Conservation (phyloP, 2,797 vertebrate species). For the Oceanodroma leucorhoa region DNA sequence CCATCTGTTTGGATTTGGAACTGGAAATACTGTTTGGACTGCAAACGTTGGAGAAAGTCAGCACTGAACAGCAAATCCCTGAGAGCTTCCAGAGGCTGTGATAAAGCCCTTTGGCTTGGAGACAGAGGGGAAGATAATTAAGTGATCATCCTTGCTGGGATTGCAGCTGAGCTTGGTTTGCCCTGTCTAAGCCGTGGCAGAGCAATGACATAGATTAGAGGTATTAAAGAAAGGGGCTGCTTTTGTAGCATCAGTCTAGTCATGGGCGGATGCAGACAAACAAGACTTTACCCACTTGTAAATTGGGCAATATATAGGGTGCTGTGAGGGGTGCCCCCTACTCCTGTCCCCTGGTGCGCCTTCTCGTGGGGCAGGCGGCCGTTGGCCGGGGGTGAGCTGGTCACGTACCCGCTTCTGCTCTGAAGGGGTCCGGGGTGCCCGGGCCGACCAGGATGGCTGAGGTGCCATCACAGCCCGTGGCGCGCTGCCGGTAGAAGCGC, state of each 20-base stretch:
- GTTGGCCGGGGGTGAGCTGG: too few species aligned
- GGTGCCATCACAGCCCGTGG: rapidly evolving
- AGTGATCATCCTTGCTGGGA: neutral
- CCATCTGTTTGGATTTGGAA: neutral
- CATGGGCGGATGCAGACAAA: neutral
- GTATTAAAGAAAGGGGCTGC: neutral
- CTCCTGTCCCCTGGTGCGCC: rapidly evolving
- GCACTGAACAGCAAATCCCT: neutral
- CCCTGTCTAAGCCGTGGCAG: neutral
- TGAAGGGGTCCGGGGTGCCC: neutral
- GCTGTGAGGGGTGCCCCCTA: neutral
- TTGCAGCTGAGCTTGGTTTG: neutral
- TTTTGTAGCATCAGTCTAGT: neutral
- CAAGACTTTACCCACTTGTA: neutral
- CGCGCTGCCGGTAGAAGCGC: neutral
- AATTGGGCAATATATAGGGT: neutral
- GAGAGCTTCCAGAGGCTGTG: neutral
- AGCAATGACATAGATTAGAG: neutral
- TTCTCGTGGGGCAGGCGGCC: neutral
- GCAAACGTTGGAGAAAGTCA: neutral
- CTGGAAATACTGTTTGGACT: neutral
- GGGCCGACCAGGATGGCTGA: neutral
- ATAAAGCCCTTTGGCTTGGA: neutral
- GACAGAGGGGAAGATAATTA: neutral
- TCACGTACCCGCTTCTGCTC: neutral